Evolutionary conservation across 2,888 invertebrate genomes (phyloP), one percentile per base, ranked within the genome.

Genomic region (Chrysotoxum bicinctum): DNA sequence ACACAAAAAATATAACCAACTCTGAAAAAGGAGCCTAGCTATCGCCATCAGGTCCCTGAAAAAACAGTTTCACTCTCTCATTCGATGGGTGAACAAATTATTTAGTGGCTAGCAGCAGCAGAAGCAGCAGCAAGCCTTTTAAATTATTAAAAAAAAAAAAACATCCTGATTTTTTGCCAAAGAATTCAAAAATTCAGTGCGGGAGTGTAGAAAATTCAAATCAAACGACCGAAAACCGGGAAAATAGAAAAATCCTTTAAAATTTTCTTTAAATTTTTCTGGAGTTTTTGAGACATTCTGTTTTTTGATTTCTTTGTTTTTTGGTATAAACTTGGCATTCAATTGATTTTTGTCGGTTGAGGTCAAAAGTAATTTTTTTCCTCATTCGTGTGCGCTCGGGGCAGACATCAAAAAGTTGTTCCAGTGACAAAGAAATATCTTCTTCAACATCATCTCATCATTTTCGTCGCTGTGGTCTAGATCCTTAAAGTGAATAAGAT

Each of bases 51-150:
- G 64, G 85, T 81, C 81, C 85, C 85, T 69, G 85, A 77, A 76
- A 85, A 85, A 85, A 85, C 76, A 85, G 81, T 85, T 81, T 58
- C 73, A 77, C 73, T 85, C 81, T 85, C 85, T 73, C 73, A 73
- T 73, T 81, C 85, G 80, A 72, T 85, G 80, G 84, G 80, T 85
- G 84, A 85, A 85, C 84, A 80, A 80, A 85, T 75, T 80, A 84
- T 80, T 80, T 76, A 73, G 81, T 85, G 69, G 76, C 72, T 72
- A 81, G 80, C 76, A 80, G 64, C 64, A 62, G 60, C 62, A 62
- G 62, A 14, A 37, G 37, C 66, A 62, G 64, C 62, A 62, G 62
- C 64, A 64, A 64, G 26, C 64, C 45, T 45, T 58, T 37, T n/a
- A 56, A 56, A 56, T 12, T 12, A 37, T n/a, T n/a, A 23, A 21